These are phyloP conservation scores for Coleophora deauratella DNA, from an alignment of 2,888 invertebrate genomes.

Conservation along the genomic window DNA sequence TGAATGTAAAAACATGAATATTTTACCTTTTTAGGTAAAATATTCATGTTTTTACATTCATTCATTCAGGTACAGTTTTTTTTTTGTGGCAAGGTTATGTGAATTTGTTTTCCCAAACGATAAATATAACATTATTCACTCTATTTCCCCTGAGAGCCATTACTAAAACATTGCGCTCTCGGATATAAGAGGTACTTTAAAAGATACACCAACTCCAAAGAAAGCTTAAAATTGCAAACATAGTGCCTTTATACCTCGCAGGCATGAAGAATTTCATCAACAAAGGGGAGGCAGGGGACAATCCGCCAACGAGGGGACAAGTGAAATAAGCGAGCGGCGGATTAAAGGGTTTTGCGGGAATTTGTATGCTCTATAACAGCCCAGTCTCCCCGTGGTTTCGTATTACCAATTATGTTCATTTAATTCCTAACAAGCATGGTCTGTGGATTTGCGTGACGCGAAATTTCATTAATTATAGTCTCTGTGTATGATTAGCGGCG, in stretches of 20 bases:
- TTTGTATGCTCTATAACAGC: slow-evolving; percentile 64
- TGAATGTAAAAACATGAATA: too few relatives aligned
- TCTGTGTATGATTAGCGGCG: not conserved
- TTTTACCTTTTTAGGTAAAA: too few relatives aligned
- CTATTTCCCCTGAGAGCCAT: slow-evolving; percentile 34
- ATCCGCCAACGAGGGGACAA: slow-evolving; percentile 61
- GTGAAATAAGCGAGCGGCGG: slow-evolving; percentile 66
- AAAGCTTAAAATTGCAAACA: slow-evolving; percentile 44
- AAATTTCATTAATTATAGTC: slow-evolving; percentile 19
- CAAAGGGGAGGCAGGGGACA: slow-evolving; percentile 33
- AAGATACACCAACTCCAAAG: slow-evolving; percentile 32
- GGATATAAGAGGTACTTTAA: slow-evolving; percentile 21
- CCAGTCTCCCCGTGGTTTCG: slow-evolving; percentile 57
- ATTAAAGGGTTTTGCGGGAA: slow-evolving; percentile 71
- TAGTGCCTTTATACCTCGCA: slow-evolving; percentile 31
- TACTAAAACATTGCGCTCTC: slow-evolving; percentile 35
- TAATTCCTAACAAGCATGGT: slow-evolving; percentile 47
- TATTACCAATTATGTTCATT: slow-evolving; percentile 70
- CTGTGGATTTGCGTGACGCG: slow-evolving; percentile 22
- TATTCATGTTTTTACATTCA: too few relatives aligned
- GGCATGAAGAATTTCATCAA: slow-evolving; percentile 62
- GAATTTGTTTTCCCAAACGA: too few relatives aligned
- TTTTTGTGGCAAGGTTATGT: not conserved
- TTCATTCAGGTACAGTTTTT: too few relatives aligned
- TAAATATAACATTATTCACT: too few relatives aligned